A percentile compares a stretch with the other conserved stretches of the same genome.
These are phyloP conservation scores for Platygyra sinensis DNA, from an alignment of 64 coral and sea anemone species.

Conservation along the genomic window DNA sequence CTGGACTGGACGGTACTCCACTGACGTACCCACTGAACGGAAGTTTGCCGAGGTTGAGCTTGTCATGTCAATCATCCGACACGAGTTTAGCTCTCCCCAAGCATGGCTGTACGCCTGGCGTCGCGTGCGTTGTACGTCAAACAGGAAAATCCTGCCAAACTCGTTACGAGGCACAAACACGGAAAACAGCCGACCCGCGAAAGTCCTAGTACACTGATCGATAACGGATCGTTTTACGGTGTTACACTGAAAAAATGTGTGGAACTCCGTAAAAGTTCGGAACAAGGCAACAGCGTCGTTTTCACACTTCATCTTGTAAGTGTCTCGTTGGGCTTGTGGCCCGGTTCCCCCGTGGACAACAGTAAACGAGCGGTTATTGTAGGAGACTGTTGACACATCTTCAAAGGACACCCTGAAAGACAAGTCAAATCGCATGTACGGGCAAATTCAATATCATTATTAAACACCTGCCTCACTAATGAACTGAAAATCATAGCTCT, in stretches of 20 bases:
- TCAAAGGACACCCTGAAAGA: constrained; percentile 83
- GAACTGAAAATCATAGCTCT: no score
- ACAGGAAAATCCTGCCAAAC: constrained; percentile 88
- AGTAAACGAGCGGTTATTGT: constrained; percentile 94
- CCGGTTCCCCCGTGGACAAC: constrained; percentile 89
- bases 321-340: constrained; percentile 79
- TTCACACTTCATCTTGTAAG: constrained; percentile 94
- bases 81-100: constrained; percentile 84
- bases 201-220: constrained; percentile 93
- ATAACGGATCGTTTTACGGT: constrained; percentile 95
- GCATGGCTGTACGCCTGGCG: constrained; percentile 96
- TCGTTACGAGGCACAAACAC: constrained; percentile 70
- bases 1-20: constrained; percentile 93
- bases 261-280: constrained; percentile 97
- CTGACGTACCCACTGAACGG: constrained; percentile 42
- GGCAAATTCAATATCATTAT: not conserved
- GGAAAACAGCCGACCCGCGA: constrained; percentile 77
- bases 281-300: constrained; percentile 85
- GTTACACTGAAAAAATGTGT: constrained; percentile 98
- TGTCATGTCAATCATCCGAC: constrained; percentile 66
- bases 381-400: constrained; percentile 97
- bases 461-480: not conserved
- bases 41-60: constrained; percentile 33
- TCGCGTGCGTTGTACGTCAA: constrained; percentile 90
- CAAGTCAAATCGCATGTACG: not conserved